phyloP scores from a whole-genome alignment of 2,888 invertebrate species.

The Ryuthela nishihirai region DNA sequence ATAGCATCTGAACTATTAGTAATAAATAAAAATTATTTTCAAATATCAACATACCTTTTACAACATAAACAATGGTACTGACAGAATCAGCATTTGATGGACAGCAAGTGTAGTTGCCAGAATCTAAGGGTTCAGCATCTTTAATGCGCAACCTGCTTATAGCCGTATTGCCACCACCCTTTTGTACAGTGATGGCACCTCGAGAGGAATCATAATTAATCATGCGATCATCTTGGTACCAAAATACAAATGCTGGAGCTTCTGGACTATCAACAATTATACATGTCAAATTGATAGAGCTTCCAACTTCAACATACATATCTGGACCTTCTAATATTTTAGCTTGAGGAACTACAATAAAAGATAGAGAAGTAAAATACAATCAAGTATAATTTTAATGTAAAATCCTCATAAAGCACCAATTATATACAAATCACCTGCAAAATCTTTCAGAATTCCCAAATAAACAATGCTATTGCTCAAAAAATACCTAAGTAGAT shows the following conservation, averaged over 20 bases:
- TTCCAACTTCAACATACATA: conserved; percentile 82
- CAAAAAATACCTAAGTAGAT: too few relatives aligned
- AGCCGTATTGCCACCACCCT: conserved; percentile 69
- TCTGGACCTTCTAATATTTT: conserved; percentile 81
- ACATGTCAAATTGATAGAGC: conserved; percentile 77
- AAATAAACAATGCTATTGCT: too few relatives aligned
- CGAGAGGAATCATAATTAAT: conserved; percentile 78
- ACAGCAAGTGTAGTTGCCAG: conserved; percentile 86
- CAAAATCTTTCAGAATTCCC: too few relatives aligned
- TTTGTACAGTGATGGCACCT: conserved; percentile 75
- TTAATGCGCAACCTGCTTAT: conserved; percentile 80
- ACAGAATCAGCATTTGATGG: conserved; percentile 78
- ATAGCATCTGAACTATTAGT: too few relatives aligned
- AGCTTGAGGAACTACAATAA: conserved; percentile 73
- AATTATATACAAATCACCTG: too few relatives aligned
- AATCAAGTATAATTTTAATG: neutral
- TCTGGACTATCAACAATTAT: conserved; percentile 87
- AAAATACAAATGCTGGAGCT: conserved; percentile 90
- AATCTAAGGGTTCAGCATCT: conserved; percentile 74
- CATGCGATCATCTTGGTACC: conserved; percentile 92
- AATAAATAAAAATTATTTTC: too few relatives aligned
- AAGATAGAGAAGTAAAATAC: neutral
- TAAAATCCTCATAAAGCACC: too few relatives aligned
- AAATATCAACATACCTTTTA: conserved; percentile 75
- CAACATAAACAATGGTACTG: conserved; percentile 76